Percentiles rank a stretch among this genome's conserved stretches.
Evolutionary conservation across 1,140 invertebrate species (phyloP).

Genomic region (Plectrocnemia conspersa): DNA sequence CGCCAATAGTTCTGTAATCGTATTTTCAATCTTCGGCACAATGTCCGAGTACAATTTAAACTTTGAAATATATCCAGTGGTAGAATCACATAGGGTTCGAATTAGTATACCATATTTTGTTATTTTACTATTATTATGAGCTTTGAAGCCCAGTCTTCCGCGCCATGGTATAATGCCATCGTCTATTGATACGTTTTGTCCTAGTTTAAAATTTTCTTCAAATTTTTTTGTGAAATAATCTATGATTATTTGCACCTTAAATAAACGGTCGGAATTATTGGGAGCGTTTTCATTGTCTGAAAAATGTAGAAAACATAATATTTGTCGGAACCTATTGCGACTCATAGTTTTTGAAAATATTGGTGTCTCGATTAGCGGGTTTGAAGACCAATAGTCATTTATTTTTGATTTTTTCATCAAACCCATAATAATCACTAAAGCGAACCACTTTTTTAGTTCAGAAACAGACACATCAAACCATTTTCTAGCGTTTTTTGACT

Average conservation of each 20-base stretch:
- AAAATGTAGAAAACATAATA: slow-evolving; percentile 33
- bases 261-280: slow-evolving; percentile 19
- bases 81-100: slow-evolving; percentile 32
- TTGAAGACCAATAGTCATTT: slow-evolving; percentile 36
- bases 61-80: slow-evolving; percentile 32
- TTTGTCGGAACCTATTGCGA: slow-evolving; percentile 32
- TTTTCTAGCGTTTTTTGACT: no score
- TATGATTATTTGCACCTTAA: slow-evolving; percentile 27
- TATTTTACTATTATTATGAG: slow-evolving; percentile 34
- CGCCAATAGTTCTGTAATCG: slow-evolving; percentile 25
- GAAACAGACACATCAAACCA: no score
- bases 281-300: slow-evolving; percentile 30
- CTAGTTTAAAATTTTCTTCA: slow-evolving; percentile 31
- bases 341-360: slow-evolving; percentile 34
- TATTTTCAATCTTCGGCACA: slow-evolving; percentile 23
- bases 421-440: slow-evolving; percentile 33
- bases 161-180: slow-evolving; percentile 32
- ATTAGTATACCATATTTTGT: slow-evolving; percentile 34
- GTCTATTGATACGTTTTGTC: slow-evolving; percentile 34
- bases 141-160: slow-evolving; percentile 29
- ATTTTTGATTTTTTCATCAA: slow-evolving; percentile 29
- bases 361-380: slow-evolving; percentile 29
- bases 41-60: slow-evolving; percentile 29
- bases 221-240: slow-evolving; percentile 29
- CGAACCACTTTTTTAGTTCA: no score